Percentiles rank a stretch among this genome's conserved stretches.
These are phyloP conservation scores for Aphodius granarius DNA, from an alignment of 2,888 invertebrate genomes.

Conservation along the genomic window DNA sequence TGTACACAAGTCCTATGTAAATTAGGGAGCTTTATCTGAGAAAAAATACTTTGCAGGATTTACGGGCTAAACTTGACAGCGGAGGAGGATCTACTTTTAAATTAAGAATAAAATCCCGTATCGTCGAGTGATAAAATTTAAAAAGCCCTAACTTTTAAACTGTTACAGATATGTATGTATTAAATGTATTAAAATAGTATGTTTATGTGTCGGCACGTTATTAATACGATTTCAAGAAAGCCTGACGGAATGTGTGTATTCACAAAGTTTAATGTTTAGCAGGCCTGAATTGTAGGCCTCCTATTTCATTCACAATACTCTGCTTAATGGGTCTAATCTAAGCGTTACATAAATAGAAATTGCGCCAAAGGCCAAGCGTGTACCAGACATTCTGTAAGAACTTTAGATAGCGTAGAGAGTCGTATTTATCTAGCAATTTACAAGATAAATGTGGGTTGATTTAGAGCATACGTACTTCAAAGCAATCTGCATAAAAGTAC, in stretches of 20 bases:
- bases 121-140: too few relatives aligned
- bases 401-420: background rate
- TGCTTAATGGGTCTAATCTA: background rate
- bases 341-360: background rate
- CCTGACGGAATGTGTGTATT: background rate
- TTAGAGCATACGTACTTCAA: background rate
- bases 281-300: background rate
- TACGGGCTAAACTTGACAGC: background rate
- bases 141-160: too few relatives aligned
- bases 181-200: too few relatives aligned
- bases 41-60: background rate
- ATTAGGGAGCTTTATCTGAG: constrained; percentile 1
- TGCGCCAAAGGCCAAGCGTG: background rate
- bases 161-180: too few relatives aligned
- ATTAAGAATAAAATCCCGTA: background rate
- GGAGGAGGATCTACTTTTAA: background rate
- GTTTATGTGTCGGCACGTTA: background rate
- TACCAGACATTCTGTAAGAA: background rate
- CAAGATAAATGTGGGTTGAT: background rate
- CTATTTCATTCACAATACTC: background rate
- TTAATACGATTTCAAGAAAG: background rate
- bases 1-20: constrained; percentile 10
- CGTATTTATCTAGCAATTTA: background rate
- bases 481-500: background rate
- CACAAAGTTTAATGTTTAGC: background rate